These are phyloP conservation scores for Cephalophus harveyi DNA, from an alignment of 2,113 vertebrate species.

Conservation along the genomic window DNA sequence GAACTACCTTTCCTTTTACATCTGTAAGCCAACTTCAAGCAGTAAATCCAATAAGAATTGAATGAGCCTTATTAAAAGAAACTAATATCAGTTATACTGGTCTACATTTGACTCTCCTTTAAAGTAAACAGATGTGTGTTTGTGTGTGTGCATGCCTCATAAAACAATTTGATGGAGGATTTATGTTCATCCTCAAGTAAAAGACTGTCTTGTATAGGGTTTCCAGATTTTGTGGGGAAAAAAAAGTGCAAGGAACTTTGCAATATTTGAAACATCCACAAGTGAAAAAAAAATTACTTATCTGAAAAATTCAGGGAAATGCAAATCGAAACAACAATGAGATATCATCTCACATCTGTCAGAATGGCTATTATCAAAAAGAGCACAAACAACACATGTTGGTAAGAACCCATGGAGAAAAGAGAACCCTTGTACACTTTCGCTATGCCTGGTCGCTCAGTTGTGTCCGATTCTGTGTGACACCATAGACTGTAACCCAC, in stretches of 20 bases:
- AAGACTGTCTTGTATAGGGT: neutral
- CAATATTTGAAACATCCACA: neutral
- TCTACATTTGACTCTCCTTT: neutral
- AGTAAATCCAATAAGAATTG: neutral
- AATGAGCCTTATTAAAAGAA: neutral
- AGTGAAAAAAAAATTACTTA: neutral
- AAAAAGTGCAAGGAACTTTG: neutral
- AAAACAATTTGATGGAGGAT: neutral
- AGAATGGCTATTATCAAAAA: neutral
- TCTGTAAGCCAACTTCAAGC: neutral
- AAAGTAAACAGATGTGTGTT: neutral
- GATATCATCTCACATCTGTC: neutral
- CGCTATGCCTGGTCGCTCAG: neutral
- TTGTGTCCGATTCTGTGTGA: neutral
- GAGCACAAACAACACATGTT: neutral
- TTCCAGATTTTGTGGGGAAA: neutral
- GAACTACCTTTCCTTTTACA: neutral
- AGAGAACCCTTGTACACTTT: neutral
- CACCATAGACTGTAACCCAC: neutral
- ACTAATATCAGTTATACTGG: neutral
- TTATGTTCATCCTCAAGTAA: neutral
- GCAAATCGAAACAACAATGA: neutral
- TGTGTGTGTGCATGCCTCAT: neutral
- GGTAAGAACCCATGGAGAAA: neutral
- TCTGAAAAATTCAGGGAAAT: neutral